Evolutionary conservation across 2,888 invertebrate species (phyloP).

Genomic region (Drosophila infuscata): DNA sequence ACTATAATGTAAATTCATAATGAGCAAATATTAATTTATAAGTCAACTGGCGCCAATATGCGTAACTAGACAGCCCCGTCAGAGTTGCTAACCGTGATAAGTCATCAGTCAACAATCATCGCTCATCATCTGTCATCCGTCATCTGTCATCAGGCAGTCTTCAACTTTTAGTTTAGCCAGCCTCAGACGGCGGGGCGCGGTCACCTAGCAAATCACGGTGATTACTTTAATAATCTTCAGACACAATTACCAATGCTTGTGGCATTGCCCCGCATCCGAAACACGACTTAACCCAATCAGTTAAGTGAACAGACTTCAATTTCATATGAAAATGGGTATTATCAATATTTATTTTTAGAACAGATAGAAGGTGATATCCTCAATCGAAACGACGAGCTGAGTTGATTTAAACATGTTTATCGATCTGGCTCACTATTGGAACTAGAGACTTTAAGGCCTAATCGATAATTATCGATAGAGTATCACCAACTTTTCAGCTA

Average conservation of each 20-base stretch:
- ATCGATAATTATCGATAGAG: background rate
- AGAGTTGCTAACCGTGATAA: background rate
- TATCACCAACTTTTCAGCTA: background rate
- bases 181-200: background rate
- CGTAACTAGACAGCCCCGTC: background rate
- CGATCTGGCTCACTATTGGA: background rate
- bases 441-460: background rate
- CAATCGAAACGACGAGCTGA: background rate
- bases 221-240: background rate
- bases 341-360: background rate
- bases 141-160: background rate
- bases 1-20: background rate
- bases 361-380: background rate
- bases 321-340: background rate
- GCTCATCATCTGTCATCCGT: slow-evolving; percentile 4
- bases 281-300: background rate
- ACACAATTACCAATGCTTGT: background rate
- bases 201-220: background rate
- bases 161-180: background rate
- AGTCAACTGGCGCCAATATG: background rate
- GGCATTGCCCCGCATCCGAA: background rate
- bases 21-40: background rate
- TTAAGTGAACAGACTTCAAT: background rate
- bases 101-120: slow-evolving; percentile 2
- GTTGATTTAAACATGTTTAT: background rate